Percentiles rank a stretch among this genome's conserved stretches.
phyloP scores from a whole-genome alignment of 1,140 invertebrate species.

The Macrobrachium nipponense region DNA sequence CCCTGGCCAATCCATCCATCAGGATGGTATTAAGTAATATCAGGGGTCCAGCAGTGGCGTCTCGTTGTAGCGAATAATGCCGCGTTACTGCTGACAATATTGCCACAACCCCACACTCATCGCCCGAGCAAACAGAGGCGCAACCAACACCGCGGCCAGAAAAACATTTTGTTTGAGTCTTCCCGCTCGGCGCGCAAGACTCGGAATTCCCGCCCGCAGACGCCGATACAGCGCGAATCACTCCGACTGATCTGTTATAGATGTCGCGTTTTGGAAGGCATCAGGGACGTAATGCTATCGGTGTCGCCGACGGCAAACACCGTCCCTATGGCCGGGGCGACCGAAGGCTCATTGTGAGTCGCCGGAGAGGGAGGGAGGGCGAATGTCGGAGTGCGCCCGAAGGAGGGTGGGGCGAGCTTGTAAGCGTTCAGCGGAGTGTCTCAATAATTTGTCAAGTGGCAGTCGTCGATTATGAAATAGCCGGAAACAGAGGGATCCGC shows the following conservation, averaged over 20 bases:
- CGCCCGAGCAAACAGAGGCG: not conserved
- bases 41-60: slow-evolving; percentile 29
- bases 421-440: slow-evolving; percentile 51
- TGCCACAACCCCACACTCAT: slow-evolving; percentile 43
- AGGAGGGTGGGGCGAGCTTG: slow-evolving; percentile 28
- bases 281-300: not conserved
- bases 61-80: slow-evolving; percentile 37
- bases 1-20: slow-evolving; percentile 31
- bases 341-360: not conserved
- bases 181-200: not conserved
- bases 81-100: slow-evolving; percentile 49
- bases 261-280: slow-evolving; percentile 21
- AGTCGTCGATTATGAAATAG: slow-evolving; percentile 47
- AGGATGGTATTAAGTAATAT: slow-evolving; percentile 47
- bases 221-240: not conserved
- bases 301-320: not conserved
- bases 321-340: not conserved
- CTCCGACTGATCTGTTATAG: slow-evolving; percentile 50
- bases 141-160: not conserved
- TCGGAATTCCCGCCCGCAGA: not conserved
- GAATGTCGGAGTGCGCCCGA: not conserved
- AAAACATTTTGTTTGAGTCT: not conserved
- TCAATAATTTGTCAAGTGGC: slow-evolving; percentile 53
- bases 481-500: not conserved
- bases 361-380: not conserved